Evolutionary conservation across 1,140 invertebrate genomes (phyloP).

Genomic region (Melipona quadrifasciata): DNA sequence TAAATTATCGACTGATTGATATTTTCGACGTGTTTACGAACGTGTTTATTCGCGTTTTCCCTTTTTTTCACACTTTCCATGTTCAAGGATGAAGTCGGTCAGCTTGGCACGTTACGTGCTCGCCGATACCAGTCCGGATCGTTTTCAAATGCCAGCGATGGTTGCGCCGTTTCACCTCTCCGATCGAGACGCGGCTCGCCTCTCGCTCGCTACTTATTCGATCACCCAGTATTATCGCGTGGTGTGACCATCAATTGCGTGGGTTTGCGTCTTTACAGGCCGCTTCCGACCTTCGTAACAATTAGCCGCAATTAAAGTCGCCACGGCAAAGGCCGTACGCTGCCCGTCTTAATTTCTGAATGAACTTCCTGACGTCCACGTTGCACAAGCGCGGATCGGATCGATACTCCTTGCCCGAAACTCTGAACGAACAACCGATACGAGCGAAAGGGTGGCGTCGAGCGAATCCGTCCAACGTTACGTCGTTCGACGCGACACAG

Average conservation of each 20-base stretch:
- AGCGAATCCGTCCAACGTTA: not conserved
- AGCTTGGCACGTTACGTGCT: too few species aligned
- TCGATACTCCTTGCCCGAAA: slow-evolving; percentile 35
- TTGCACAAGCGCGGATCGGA: not conserved
- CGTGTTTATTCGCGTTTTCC: slow-evolving; percentile 1
- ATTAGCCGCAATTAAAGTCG: slow-evolving; percentile 78
- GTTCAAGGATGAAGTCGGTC: not conserved
- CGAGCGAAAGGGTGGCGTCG: not conserved
- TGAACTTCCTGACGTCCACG: slow-evolving; percentile 62
- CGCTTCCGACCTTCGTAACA: slow-evolving; percentile 78
- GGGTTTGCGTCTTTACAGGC: slow-evolving; percentile 73
- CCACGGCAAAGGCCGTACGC: slow-evolving; percentile 70
- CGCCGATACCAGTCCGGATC: not conserved
- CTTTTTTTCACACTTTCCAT: not conserved
- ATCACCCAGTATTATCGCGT: slow-evolving; percentile 67
- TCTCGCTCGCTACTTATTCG: slow-evolving; percentile 40
- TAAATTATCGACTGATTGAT: slow-evolving; percentile 57
- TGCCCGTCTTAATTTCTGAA: slow-evolving; percentile 71
- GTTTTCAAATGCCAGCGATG: not conserved
- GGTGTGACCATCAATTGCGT: slow-evolving; percentile 75
- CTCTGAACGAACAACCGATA: not conserved
- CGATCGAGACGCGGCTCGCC: not conserved
- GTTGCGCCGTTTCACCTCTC: not conserved
- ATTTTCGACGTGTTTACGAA: slow-evolving; percentile 39
- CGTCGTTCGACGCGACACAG: not conserved